phyloP scores from a whole-genome alignment of 2,888 invertebrate genomes.

The Athrips mouffetella region DNA sequence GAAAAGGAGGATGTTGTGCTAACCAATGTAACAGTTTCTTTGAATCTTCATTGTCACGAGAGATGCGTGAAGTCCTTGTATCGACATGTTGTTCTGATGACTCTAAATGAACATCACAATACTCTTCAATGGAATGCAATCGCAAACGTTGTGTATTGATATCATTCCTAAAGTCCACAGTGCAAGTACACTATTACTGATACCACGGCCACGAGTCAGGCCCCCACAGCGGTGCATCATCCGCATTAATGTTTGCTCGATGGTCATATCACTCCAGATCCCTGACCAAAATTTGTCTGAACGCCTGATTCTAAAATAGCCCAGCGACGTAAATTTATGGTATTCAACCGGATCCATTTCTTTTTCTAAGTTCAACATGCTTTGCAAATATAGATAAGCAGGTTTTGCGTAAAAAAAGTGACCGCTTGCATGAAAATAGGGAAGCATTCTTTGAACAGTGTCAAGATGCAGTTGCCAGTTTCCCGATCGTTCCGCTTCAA shows the following conservation, averaged over 20 bases:
- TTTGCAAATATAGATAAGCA: slow-evolving; percentile 21
- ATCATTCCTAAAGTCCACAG: background rate
- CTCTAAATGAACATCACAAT: background rate
- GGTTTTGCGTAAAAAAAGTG: slow-evolving; percentile 27
- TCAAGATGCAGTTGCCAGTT: background rate
- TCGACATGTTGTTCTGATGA: slow-evolving; percentile 7
- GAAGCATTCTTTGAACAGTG: slow-evolving; percentile 7
- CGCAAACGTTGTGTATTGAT: background rate
- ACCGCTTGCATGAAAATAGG: slow-evolving; percentile 14
- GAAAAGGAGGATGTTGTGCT: slow-evolving; percentile 4
- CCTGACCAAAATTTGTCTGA: background rate
- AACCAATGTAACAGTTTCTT: slow-evolving; percentile 8
- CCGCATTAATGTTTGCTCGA: too few species aligned
- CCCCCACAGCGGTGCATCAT: background rate
- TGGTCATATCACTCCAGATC: too few species aligned
- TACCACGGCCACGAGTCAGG: background rate
- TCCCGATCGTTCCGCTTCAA: slow-evolving; percentile 30
- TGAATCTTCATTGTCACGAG: slow-evolving; percentile 5
- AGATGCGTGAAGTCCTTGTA: background rate
- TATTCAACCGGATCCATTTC: background rate
- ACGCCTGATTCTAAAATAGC: background rate
- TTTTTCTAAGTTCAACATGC: background rate
- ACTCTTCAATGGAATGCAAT: background rate
- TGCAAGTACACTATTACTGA: background rate
- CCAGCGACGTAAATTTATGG: background rate